These are phyloP conservation scores for Hylomyscus alleni DNA, from an alignment of 2,797 vertebrate species.

Conservation along the genomic window DNA sequence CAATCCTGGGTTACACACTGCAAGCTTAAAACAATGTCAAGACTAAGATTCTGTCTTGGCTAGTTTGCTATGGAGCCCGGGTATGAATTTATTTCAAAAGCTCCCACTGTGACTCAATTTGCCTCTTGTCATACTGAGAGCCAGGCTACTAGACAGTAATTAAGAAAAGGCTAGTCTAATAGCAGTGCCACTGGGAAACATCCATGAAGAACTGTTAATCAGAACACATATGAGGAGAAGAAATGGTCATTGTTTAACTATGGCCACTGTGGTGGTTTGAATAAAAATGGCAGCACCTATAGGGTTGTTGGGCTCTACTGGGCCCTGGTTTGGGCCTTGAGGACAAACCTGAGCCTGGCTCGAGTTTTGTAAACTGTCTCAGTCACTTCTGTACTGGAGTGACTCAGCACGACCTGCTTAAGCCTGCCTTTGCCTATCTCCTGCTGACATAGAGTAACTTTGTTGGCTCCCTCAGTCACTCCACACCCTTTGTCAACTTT, in stretches of 20 bases:
- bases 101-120: neutral
- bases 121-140: neutral
- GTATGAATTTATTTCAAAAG: neutral
- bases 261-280: neutral
- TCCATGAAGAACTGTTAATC: neutral
- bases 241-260: neutral
- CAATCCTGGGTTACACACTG: neutral
- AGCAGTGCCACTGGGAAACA: neutral
- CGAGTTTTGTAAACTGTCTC: no score
- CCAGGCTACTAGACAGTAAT: neutral
- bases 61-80: neutral
- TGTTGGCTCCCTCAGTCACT: no score
- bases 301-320: no score
- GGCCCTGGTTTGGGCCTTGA: no score
- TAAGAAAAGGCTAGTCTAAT: fast-evolving
- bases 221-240: neutral
- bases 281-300: neutral
- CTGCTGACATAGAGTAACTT: no score
- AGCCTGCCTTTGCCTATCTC: no score
- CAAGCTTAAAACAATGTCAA: neutral
- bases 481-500: no score
- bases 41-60: neutral
- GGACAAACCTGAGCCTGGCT: no score
- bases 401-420: no score
- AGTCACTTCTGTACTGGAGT: no score